Evolutionary conservation across 2,888 invertebrate genomes (phyloP).

Genomic region (Salticus scenicus): DNA sequence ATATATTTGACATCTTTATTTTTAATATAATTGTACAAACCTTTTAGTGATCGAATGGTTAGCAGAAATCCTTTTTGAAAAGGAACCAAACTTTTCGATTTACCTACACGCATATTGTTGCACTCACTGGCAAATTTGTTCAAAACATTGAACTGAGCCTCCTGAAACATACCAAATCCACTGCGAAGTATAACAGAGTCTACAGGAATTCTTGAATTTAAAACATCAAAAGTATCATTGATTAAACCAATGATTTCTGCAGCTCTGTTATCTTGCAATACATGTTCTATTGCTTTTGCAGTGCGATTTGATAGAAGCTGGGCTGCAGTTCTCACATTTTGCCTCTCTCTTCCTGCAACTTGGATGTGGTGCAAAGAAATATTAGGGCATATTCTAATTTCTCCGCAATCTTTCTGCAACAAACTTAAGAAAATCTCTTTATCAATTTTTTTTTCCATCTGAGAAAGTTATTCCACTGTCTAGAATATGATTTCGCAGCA

Average conservation of each 20-base stretch:
- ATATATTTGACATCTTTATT: background rate
- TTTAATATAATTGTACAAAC: background rate
- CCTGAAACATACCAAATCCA: background rate
- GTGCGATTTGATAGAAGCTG: too few species aligned
- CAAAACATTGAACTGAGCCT: background rate
- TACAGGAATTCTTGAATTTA: background rate
- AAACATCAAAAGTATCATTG: background rate
- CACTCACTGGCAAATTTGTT: background rate
- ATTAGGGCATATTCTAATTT: background rate
- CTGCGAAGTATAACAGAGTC: background rate
- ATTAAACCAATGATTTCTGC: background rate
- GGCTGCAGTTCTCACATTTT: background rate
- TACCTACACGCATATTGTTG: background rate
- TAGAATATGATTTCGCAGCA: background rate
- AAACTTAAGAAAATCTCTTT: background rate
- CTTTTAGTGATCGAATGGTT: background rate
- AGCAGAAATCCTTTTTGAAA: background rate
- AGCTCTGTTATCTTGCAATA: background rate
- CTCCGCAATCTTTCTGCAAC: background rate
- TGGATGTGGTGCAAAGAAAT: background rate
- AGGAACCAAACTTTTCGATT: background rate
- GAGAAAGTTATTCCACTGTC: background rate
- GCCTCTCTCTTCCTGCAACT: background rate
- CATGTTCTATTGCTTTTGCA: background rate
- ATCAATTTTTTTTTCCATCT: background rate